These are phyloP conservation scores for Nyctibius bracteatus DNA, from an alignment of 2,113 vertebrate genomes.

Conservation along the genomic window DNA sequence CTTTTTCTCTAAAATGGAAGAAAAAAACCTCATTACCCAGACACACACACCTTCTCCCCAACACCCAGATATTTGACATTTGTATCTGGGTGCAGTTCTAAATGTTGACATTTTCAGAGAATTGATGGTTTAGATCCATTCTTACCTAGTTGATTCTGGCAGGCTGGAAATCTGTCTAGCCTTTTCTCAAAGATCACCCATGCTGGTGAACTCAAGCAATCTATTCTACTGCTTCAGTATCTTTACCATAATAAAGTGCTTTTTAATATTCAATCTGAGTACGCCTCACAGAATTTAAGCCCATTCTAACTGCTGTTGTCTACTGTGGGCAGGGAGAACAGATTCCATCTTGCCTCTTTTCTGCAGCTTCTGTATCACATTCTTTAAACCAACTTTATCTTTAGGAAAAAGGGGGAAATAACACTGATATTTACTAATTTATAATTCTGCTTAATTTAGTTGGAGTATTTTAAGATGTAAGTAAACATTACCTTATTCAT, in stretches of 20 bases:
- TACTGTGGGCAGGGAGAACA: background rate
- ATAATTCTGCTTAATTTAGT: background rate
- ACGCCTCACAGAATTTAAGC: background rate
- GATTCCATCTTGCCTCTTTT: background rate
- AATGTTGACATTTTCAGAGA: background rate
- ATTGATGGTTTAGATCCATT: background rate
- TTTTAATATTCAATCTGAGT: background rate
- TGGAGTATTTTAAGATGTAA: background rate
- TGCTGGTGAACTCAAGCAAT: background rate
- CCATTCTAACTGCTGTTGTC: background rate
- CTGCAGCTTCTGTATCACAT: background rate
- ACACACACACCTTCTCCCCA: background rate
- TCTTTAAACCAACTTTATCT: background rate
- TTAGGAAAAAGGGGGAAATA: background rate
- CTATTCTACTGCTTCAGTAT: background rate
- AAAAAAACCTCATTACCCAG: rapidly evolving
- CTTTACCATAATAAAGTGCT: background rate
- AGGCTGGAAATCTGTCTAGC: background rate
- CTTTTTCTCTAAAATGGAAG: background rate
- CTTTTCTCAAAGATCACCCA: background rate
- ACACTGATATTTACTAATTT: background rate
- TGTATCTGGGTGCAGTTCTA: background rate
- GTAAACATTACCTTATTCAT: background rate
- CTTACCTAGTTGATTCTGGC: background rate
- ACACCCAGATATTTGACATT: background rate